Base-by-base conservation (phyloP, 2,797 vertebrate genomes). In the Hippoglossus hippoglossus region DNA sequence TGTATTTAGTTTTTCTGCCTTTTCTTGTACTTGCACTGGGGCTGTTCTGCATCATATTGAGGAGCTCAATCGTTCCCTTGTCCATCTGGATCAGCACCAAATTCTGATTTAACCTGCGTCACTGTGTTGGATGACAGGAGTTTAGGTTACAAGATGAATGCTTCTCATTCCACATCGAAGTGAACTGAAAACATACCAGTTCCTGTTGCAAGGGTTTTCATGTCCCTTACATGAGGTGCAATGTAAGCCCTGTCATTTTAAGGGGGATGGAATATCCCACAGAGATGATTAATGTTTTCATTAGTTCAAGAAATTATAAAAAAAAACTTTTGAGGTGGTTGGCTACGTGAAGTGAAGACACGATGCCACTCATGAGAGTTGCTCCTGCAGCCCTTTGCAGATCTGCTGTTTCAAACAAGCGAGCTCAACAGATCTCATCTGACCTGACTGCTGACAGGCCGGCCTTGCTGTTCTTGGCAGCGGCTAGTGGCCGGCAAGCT, bases 391-490 rank as follows among this genome's bases (percentile, higher is more conserved):
- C 73, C 73, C 57, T 69, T 63, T 69, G 76, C 86, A 82, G 26
- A 67, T 86, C 85, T 87, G 79, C 71, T 76, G 78, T 92, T 91
- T 76, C 77, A 60, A 67, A 59, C 44, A 4, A 53, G 26, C 55
- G 13, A 75, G 67, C 79, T 77, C 65, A 64, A 86, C 91, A 82
- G 86, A 88, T 90, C 84, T 87, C 84, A 82, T 79, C 72, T 82
- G 87, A 75, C 89, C 58, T 19, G 73, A 72, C 54, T 84, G 85
- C 87, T 91, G 91, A 93, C 88, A 89, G 85, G 81, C 73, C 26
- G 61, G 87, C 77, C 88, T 90, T 61, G 80, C 87, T 70, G 57
- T 92, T 91, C 87, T 87, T 83, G 90, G 89, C 85, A 91, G 65
- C 24, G 75, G 79, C 82, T 44, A 80, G 75, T 77, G 84, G 78